Conservation (phyloP, 2,797 vertebrate species). For the Cyclura pinguis region DNA sequence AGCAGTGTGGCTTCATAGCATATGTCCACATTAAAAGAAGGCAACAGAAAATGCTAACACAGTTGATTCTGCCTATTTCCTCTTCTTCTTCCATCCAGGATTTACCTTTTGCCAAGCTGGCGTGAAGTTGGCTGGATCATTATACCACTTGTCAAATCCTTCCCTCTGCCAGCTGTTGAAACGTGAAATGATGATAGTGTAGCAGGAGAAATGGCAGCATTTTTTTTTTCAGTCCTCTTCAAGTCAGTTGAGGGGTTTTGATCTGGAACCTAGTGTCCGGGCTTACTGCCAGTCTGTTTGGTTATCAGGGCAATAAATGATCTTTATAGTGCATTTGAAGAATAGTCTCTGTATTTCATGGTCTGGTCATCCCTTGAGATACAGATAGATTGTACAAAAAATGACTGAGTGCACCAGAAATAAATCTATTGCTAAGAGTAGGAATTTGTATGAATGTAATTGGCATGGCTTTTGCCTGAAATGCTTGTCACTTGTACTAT, state of each 20-base stretch:
- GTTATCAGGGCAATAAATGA: background rate
- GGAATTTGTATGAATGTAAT: background rate
- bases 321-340: background rate
- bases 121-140: background rate
- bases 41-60: background rate
- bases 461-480: background rate
- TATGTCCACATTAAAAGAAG: background rate
- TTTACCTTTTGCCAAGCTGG: background rate
- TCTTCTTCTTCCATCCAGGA: no score
- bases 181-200: background rate
- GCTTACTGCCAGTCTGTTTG: background rate
- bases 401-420: background rate
- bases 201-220: no score
- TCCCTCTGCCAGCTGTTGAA: background rate
- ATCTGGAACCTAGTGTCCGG: background rate
- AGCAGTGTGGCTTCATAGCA: background rate
- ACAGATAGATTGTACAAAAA: background rate
- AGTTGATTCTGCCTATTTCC: background rate
- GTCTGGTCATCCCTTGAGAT: background rate
- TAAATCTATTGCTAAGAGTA: background rate
- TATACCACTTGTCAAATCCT: background rate
- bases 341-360: background rate
- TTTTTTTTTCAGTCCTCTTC: no score
- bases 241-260: background rate
- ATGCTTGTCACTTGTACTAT: background rate